phyloP scores from a whole-genome alignment of 37 sponge, comb jelly and placozoan genomes.

The Halichondria panicea region DNA sequence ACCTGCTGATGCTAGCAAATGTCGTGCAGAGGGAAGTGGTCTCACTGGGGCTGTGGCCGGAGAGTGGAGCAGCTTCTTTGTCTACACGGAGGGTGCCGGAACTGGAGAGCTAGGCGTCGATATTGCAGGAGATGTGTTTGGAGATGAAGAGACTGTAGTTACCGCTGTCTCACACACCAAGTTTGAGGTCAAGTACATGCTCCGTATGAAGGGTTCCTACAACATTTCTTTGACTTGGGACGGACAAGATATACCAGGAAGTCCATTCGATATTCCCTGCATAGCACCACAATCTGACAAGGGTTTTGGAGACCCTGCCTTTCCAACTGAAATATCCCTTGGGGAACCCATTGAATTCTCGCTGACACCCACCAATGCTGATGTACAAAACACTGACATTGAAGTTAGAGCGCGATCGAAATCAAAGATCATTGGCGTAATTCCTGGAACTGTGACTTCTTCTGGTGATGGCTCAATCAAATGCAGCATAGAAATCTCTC shows the following conservation, averaged over 20 bases:
- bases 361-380: constrained; percentile 17
- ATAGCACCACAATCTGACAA: not conserved
- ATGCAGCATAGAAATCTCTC: constrained; percentile 19
- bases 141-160: constrained; percentile 1
- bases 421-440: constrained; percentile 5
- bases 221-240: constrained; percentile 54
- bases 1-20: constrained; percentile 6
- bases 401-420: constrained; percentile 42
- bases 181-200: constrained; percentile 52
- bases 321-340: not conserved
- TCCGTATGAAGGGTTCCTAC: constrained; percentile 42
- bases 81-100: constrained; percentile 42
- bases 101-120: constrained; percentile 47
- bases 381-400: constrained; percentile 27
- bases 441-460: constrained; percentile 6
- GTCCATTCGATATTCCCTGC: constrained; percentile 67
- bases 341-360: constrained; percentile 36
- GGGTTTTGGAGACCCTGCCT: not conserved
- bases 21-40: constrained; percentile 72
- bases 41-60: constrained; percentile 32
- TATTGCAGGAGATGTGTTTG: constrained; percentile 27
- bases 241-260: constrained; percentile 59
- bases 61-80: constrained; percentile 32
- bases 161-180: constrained; percentile 3
- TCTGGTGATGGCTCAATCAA: constrained; percentile 27